phyloP scores from a whole-genome alignment of 2,888 invertebrate genomes.

The Xiphydria camelus region DNA sequence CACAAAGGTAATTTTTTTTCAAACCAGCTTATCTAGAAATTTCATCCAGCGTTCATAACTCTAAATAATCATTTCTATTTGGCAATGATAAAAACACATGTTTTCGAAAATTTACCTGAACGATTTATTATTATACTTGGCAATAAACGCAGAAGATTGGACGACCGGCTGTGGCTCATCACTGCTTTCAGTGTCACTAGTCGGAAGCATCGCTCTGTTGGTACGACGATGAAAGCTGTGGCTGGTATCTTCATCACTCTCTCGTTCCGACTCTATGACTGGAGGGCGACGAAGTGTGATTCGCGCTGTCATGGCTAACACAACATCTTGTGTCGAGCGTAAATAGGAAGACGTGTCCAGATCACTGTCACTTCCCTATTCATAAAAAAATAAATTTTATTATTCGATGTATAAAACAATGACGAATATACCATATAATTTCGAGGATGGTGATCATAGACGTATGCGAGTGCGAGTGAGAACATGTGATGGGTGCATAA shows the following conservation, averaged over 20 bases:
- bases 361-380: constrained; percentile 51
- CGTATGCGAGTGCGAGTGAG: too few species aligned
- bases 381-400: background rate
- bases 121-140: constrained; percentile 41
- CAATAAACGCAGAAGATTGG: constrained; percentile 31
- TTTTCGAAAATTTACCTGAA: too few species aligned
- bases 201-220: constrained; percentile 31
- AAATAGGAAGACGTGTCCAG: constrained; percentile 57
- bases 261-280: constrained; percentile 54
- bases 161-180: constrained; percentile 37
- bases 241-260: constrained; percentile 53
- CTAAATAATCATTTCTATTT: too few species aligned
- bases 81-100: too few species aligned
- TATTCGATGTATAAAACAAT: too few species aligned
- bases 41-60: too few species aligned
- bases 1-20: too few species aligned
- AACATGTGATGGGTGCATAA: too few species aligned
- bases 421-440: too few species aligned
- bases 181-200: constrained; percentile 46
- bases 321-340: constrained; percentile 61
- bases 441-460: too few species aligned
- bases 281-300: constrained; percentile 40
- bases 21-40: too few species aligned
- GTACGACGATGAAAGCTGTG: constrained; percentile 40
- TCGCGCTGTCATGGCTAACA: constrained; percentile 60